Evolutionary conservation across 2,113 vertebrate species (phyloP), one percentile per base, ranked within the genome.

Genomic region (Piaya cayana): DNA sequence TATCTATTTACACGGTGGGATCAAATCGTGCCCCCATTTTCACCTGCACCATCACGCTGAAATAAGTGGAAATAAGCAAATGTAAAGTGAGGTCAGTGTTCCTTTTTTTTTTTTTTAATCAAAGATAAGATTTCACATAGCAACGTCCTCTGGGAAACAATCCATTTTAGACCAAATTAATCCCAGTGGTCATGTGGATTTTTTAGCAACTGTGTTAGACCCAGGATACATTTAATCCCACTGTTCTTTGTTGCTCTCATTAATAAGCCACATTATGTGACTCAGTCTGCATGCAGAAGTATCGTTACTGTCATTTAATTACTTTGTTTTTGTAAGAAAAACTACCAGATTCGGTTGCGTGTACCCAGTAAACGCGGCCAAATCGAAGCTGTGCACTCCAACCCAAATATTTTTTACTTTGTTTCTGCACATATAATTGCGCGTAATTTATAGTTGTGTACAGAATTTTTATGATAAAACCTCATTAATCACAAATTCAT

Each of bases 371-470:
- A 92, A 96, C 83, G 87, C 91, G 88, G 95, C 93, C 95, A 97
- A 98, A 98, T 97, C 96, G 96, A 97, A 95, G 89, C 32, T 93
- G 84, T 83, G 84, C 85, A 82, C 92, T 97, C 97, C 97, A 98
- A 98, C 53, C 58, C 80, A 98, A 98, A 98, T 97, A 97, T 95
- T 97, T 97, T 97, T 97, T 95, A 65, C 80, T 88, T 95, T 96
- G 81, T 97, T 97, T 97, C 92, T 97, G 82, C 90, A 91, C 90
- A 96, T 95, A 95, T 97, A 98, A 98, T 98, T 97, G 89, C 78
- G 95, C 95, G 87, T 97, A 97, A 98, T 98, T 98, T 97, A 97
- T 94, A 97, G 85, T 97, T 97, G 96, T 91, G 47, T 97, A 97
- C 96, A 92, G 78, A 93, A 93, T 94, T 97, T 93, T 96, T 97